Evolutionary conservation across 2,888 invertebrate species (phyloP), one percentile per base, ranked within the genome.

Genomic region (Stratiomys singularior): DNA sequence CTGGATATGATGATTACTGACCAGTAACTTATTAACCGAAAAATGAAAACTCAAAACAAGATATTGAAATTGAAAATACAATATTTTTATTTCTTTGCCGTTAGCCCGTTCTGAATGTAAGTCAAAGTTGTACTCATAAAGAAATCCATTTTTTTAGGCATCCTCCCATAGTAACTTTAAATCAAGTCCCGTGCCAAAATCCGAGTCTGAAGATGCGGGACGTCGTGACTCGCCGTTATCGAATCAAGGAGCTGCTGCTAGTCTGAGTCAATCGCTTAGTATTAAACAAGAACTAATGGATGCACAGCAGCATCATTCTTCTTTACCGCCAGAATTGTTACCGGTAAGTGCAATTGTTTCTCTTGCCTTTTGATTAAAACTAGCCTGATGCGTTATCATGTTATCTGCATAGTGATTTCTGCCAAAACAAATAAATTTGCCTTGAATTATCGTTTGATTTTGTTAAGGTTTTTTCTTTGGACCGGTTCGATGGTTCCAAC

Each of bases 131-230:
- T n/a, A n/a, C n/a, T n/a, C n/a, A n/a, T n/a, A n/a, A n/a, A n/a
- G n/a, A n/a, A n/a, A n/a, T n/a, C n/a, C n/a, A 37, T 37, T 37
- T 37, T 82, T 81, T 84, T 87, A 91, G 91, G 89, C 90, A 86
- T 89, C 90, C 82, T 88, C 89, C 83, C 90, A 90, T 87, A 89
- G 89, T 89, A 91, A 91, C 89, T 91, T 90, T 86, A 91, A 91
- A 89, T 89, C 90, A 87, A 90, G 90, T 88, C 90, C 90, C 83
- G 86, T 90, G 88, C 90, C 91, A 89, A 92, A 92, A 88, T 88
- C 90, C 86, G 87, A 87, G 82, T 84, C 85, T 76, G 87, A 87
- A 83, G 87, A 87, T 81, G 84, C 85, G 80, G 84, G 84, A 78
- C 85, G 87, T 76, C 86, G 84, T 80, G 87, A 87, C 78, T 87